phyloP scores from a whole-genome alignment of 2,113 vertebrate species.

The Gila orcuttii region DNA sequence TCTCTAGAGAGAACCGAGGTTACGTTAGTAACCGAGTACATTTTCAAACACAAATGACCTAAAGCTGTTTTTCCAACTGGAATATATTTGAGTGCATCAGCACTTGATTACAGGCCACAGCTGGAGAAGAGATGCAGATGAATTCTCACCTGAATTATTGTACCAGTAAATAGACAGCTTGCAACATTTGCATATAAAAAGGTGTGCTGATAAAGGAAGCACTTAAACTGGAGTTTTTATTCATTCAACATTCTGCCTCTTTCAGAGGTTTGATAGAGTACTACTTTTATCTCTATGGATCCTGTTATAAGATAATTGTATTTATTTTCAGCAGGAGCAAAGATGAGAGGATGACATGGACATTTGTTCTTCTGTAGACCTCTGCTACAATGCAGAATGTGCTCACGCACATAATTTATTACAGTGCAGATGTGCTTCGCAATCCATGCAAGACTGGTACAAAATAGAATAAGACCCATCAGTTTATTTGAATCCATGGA shows the following conservation, averaged over 20 bases:
- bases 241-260: slow-evolving; percentile 70
- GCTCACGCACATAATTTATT: slow-evolving; percentile 3
- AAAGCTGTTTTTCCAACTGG: slow-evolving; percentile 11
- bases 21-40: too few species aligned
- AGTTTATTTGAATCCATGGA: not conserved
- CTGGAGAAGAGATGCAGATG: slow-evolving; percentile 44
- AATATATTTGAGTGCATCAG: slow-evolving; percentile 19
- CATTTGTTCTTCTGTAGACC: slow-evolving; percentile 33
- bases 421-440: not conserved
- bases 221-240: slow-evolving; percentile 76
- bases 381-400: slow-evolving; percentile 30
- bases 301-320: slow-evolving; percentile 75
- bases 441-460: not conserved
- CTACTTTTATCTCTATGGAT: slow-evolving; percentile 71
- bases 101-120: slow-evolving; percentile 13
- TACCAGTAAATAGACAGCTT: slow-evolving; percentile 74
- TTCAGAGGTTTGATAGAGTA: slow-evolving; percentile 72
- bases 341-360: slow-evolving; percentile 59
- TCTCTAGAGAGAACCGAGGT: too few species aligned
- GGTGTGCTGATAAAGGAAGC: slow-evolving; percentile 73
- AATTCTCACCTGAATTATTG: slow-evolving; percentile 70
- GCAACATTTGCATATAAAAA: slow-evolving; percentile 79
- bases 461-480: slow-evolving; percentile 13
- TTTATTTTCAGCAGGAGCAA: slow-evolving; percentile 67
- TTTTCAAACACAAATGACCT: not conserved